These are phyloP conservation scores for Leptopilina clavipes DNA, from an alignment of 1,140 invertebrate species.

Conservation along the genomic window DNA sequence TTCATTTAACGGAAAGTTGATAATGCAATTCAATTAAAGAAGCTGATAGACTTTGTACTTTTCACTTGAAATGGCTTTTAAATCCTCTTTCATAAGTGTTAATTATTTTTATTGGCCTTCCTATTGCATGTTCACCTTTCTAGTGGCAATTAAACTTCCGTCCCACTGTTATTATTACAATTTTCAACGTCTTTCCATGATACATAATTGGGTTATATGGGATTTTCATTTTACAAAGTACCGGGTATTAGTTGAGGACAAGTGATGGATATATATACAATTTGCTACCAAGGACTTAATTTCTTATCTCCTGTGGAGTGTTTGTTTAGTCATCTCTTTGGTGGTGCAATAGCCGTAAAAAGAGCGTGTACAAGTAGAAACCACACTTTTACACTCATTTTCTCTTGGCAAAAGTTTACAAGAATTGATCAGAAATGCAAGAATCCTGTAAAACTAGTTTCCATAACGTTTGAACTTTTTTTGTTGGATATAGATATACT, in stretches of 20 bases:
- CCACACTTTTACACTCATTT: background rate
- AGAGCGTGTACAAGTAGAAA: background rate
- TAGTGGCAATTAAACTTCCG: background rate
- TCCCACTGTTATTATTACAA: background rate
- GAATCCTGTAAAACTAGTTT: background rate
- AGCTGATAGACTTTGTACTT: no score
- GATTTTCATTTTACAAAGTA: background rate
- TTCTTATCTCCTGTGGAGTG: background rate
- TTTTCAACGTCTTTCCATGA: no score
- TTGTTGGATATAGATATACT: background rate
- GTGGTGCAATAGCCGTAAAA: background rate
- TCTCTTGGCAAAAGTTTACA: constrained; percentile 1
- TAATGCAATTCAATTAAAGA: no score
- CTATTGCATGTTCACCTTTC: background rate
- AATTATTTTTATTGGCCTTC: no score
- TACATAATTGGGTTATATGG: no score
- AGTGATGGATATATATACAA: background rate
- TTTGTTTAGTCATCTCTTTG: background rate
- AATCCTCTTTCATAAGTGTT: background rate
- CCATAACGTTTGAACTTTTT: background rate
- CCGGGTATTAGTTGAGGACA: background rate
- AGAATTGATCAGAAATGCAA: constrained; percentile 3
- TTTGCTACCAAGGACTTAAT: background rate
- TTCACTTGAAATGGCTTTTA: no score
- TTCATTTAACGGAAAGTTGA: no score